Conservation (phyloP, 2,113 vertebrate species). For the Muntiacus muntjak region DNA sequence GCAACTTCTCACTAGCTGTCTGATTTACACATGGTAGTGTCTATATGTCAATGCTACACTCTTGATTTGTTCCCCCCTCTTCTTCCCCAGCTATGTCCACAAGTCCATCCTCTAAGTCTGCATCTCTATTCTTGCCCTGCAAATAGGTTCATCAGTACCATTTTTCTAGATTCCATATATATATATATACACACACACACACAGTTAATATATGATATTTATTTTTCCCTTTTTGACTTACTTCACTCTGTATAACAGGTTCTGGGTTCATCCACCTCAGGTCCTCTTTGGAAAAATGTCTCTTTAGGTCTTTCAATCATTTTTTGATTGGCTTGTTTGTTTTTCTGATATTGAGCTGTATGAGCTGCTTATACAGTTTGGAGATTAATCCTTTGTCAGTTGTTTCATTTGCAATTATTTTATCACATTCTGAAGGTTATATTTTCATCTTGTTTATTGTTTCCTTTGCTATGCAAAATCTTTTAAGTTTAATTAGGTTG, state of each 20-base stretch:
- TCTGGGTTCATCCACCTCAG: neutral
- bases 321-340: neutral
- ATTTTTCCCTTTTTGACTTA: neutral
- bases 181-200: accelerated
- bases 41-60: neutral
- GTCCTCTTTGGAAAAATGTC: neutral
- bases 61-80: neutral
- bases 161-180: neutral
- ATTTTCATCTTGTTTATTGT: neutral
- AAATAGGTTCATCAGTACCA: neutral
- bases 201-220: neutral
- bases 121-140: neutral
- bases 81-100: neutral
- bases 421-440: neutral
- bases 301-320: neutral
- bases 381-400: neutral
- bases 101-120: neutral
- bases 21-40: neutral
- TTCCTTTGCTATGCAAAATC: neutral
- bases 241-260: neutral
- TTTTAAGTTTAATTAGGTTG: neutral
- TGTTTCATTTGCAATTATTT: neutral
- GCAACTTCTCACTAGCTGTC: neutral
- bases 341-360: neutral
- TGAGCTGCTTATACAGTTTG: neutral